Conservation (phyloP, 2,797 vertebrate genomes). For the Spondyliosoma cantharus region DNA sequence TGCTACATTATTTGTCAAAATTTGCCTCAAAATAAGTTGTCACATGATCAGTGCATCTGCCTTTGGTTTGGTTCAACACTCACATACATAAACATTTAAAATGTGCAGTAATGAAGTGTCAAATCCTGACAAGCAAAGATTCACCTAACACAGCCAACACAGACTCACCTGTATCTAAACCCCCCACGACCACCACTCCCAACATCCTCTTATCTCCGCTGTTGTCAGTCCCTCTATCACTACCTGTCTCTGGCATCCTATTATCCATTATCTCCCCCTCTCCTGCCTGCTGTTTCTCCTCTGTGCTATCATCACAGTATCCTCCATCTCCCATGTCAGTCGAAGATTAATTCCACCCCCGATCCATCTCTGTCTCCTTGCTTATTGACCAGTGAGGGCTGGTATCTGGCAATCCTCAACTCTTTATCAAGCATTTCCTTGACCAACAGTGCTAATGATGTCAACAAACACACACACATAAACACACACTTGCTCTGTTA, state of each 20-base stretch:
- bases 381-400: conserved; percentile 61
- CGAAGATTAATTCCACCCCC: conserved; percentile 65
- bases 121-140: not conserved
- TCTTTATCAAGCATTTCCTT: conserved; percentile 73
- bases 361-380: conserved; percentile 67
- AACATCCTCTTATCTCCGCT: conserved; percentile 60
- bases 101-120: not conserved
- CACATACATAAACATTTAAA: not conserved
- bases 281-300: conserved; percentile 72
- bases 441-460: conserved; percentile 67
- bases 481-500: conserved; percentile 43
- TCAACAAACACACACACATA: conserved; percentile 51
- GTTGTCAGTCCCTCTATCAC: conserved; percentile 67
- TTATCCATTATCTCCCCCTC: conserved; percentile 73
- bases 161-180: conserved; percentile 45
- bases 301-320: conserved; percentile 64
- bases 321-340: conserved; percentile 70
- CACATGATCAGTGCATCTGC: not conserved
- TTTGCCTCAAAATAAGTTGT: not conserved
- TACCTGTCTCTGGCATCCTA: conserved; percentile 72
- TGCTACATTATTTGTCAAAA: not conserved
- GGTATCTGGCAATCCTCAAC: conserved; percentile 79
- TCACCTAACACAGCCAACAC: conserved; percentile 2
- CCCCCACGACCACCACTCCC: conserved; percentile 1
- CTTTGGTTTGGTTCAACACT: not conserved